Conservation (phyloP, 2,888 invertebrate species). For the Slavum lentiscoides region DNA sequence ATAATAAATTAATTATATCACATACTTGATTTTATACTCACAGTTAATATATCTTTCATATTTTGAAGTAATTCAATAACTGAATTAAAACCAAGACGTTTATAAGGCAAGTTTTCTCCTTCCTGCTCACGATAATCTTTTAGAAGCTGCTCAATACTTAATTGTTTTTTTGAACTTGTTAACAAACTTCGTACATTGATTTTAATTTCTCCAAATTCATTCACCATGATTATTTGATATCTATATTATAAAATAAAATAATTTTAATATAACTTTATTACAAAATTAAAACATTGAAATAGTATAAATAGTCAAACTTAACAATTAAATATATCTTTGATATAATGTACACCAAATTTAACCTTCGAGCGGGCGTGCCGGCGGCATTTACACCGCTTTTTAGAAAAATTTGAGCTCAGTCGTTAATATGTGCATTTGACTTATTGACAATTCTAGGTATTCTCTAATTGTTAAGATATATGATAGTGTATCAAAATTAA, state of each 20-base stretch:
- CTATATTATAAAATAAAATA: conserved; percentile 2
- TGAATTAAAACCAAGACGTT: conserved; percentile 27
- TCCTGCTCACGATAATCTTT: conserved; percentile 10
- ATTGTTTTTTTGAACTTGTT: conserved; percentile 11
- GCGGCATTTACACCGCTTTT: too few relatives aligned
- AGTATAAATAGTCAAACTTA: too few relatives aligned
- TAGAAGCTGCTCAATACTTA: conserved; percentile 28
- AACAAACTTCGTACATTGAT: conserved; percentile 16
- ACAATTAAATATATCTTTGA: too few relatives aligned
- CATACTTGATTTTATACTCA: neutral
- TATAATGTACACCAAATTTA: too few relatives aligned
- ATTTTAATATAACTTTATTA: too few relatives aligned
- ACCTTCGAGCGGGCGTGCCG: too few relatives aligned
- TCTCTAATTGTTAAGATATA: too few relatives aligned
- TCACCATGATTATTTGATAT: conserved; percentile 5
- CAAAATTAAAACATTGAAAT: too few relatives aligned
- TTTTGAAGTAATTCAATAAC: conserved; percentile 28
- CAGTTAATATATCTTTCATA: conserved; percentile 29
- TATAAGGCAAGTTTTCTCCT: conserved; percentile 19
- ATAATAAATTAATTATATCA: neutral
- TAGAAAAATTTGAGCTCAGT: too few relatives aligned
- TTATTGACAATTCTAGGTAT: too few relatives aligned
- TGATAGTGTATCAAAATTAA: too few relatives aligned
- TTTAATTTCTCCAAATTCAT: conserved; percentile 17
- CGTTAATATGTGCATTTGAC: too few relatives aligned